Conservation (phyloP, 2,888 invertebrate genomes). For the Cotesia congregata region DNA sequence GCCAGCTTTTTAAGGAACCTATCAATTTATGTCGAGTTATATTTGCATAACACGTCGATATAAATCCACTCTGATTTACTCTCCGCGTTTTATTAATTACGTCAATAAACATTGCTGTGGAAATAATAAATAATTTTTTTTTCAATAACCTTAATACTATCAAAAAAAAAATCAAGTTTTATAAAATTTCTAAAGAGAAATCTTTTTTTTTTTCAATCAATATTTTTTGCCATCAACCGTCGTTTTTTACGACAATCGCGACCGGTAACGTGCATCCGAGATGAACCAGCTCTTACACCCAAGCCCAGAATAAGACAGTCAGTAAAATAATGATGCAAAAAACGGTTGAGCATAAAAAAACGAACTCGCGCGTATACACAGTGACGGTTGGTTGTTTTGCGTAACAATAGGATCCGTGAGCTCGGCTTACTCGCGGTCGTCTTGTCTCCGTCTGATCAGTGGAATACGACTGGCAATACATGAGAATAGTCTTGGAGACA, state of each 20-base stretch:
- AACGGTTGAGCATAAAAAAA: constrained; percentile 47
- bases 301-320: constrained; percentile 30
- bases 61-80: constrained; percentile 19
- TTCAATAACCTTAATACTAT: no score
- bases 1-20: constrained; percentile 17
- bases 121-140: not conserved
- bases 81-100: not conserved
- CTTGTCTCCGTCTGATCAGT: constrained; percentile 42
- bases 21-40: constrained; percentile 13
- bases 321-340: constrained; percentile 43
- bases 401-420: constrained; percentile 59
- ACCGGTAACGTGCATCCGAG: constrained; percentile 21
- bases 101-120: not conserved
- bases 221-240: constrained; percentile 30
- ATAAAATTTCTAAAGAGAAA: not conserved
- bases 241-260: constrained; percentile 21
- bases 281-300: constrained; percentile 13
- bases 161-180: not conserved
- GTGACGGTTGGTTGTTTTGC: constrained; percentile 65
- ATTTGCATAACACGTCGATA: constrained; percentile 20
- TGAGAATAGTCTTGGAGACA: constrained; percentile 51
- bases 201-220: constrained; percentile 19
- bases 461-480: constrained; percentile 33
- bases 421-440: constrained; percentile 42
- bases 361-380: constrained; percentile 37